phyloP scores from a whole-genome alignment of 53 echinoderm and acorn worm species.

The Pentamera pediparva region DNA sequence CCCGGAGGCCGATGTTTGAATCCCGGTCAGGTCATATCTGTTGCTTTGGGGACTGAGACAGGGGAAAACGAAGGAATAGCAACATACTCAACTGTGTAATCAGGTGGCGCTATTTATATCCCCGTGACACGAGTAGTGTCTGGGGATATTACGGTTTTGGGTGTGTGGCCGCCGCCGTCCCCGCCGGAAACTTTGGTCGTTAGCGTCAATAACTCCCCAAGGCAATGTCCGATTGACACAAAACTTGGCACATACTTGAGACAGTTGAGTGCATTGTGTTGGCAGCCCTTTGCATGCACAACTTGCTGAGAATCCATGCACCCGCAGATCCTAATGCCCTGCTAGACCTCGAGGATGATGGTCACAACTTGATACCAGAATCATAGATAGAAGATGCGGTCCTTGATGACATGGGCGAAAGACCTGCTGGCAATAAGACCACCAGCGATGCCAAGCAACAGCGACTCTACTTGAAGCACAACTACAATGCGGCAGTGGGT shows the following conservation, averaged over 20 bases:
- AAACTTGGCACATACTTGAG: neutral
- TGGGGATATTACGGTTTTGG: too few relatives aligned
- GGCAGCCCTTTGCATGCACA: slow-evolving; percentile 22
- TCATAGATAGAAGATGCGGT: slow-evolving; percentile 20
- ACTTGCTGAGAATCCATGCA: slow-evolving; percentile 22
- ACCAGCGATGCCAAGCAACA: slow-evolving; percentile 20
- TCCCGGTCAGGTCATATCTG: too few relatives aligned
- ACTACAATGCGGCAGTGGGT: neutral
- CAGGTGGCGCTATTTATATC: too few relatives aligned
- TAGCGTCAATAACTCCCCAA: too few relatives aligned
- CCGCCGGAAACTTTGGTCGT: too few relatives aligned
- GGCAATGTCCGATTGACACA: too few relatives aligned
- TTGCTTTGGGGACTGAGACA: too few relatives aligned
- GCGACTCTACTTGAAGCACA: slow-evolving; percentile 22
- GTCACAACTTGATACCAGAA: slow-evolving; percentile 12
- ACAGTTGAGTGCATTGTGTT: slow-evolving; percentile 18
- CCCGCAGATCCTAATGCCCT: slow-evolving; percentile 20
- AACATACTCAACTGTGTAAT: too few relatives aligned
- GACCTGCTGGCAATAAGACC: slow-evolving; percentile 16
- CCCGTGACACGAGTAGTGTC: too few relatives aligned
- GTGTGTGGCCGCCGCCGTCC: too few relatives aligned
- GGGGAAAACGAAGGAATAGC: too few relatives aligned
- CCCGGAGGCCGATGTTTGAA: too few relatives aligned
- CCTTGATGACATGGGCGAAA: slow-evolving; percentile 15
- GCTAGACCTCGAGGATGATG: neutral